A percentile compares a stretch with the other conserved stretches of the same genome.
phyloP scores from a whole-genome alignment of 2,797 vertebrate species.

The Enteromius trimaculatus region DNA sequence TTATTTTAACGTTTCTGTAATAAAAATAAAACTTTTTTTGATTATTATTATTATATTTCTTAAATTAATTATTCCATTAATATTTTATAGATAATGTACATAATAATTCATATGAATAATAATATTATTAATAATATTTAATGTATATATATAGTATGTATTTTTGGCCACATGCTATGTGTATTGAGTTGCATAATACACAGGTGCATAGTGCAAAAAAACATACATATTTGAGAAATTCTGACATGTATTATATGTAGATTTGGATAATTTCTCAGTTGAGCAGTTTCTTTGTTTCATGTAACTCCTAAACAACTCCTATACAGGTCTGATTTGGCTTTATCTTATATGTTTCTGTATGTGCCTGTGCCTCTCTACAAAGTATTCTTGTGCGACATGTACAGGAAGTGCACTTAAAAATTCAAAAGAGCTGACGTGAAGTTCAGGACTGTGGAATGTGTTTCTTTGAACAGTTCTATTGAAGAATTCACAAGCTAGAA shows the following conservation, averaged over 20 bases:
- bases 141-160: too few species aligned
- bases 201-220: not conserved
- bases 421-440: not conserved
- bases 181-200: not conserved
- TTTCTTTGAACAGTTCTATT: not conserved
- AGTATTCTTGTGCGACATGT: not conserved
- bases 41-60: too few species aligned
- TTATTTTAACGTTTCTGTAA: too few species aligned
- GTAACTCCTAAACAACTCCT: not conserved
- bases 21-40: too few species aligned
- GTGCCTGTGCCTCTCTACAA: not conserved
- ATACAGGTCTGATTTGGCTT: not conserved
- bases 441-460: slow-evolving; percentile 1
- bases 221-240: not conserved
- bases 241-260: not conserved
- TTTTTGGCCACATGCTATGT: not conserved
- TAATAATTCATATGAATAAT: too few species aligned
- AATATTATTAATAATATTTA: too few species aligned
- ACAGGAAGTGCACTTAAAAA: not conserved
- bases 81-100: too few species aligned
- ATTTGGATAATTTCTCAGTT: not conserved
- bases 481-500: not conserved
- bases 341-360: not conserved
- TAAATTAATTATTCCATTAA: too few species aligned
- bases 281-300: not conserved